Conservation (phyloP, 1,140 invertebrate species). For the Plutomurus gul region DNA sequence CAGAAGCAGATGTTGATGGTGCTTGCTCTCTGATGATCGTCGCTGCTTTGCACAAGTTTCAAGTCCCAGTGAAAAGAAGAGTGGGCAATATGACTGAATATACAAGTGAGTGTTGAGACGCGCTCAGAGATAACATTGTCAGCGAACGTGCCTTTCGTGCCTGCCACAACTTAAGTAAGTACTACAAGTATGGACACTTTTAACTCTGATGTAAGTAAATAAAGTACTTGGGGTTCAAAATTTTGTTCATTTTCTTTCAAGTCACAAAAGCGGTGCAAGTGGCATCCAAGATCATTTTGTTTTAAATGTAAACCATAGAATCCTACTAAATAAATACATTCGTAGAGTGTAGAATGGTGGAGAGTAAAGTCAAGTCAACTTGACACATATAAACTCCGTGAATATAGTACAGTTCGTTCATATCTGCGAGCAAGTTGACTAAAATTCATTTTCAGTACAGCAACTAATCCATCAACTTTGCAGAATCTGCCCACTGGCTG, state of each 20-base stretch:
- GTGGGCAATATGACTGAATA: too few species aligned
- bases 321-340: not conserved
- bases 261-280: not conserved
- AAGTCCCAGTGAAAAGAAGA: not conserved
- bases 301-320: not conserved
- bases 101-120: too few species aligned
- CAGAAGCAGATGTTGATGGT: too few species aligned
- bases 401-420: not conserved
- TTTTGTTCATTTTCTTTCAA: not conserved
- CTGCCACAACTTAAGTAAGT: too few species aligned
- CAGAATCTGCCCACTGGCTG: conserved; percentile 15
- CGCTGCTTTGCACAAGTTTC: too few species aligned
- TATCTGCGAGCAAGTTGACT: not conserved
- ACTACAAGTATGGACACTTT: too few species aligned
- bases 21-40: too few species aligned
- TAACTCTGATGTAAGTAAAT: too few species aligned
- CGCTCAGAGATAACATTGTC: too few species aligned
- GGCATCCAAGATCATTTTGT: conserved; percentile 5
- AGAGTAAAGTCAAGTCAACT: conserved; percentile 17
- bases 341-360: not conserved
- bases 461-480: conserved; percentile 18
- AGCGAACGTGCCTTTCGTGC: too few species aligned
- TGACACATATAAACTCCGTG: conserved; percentile 5
- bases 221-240: not conserved
- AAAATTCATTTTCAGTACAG: not conserved